Conservation (phyloP, 2,888 invertebrate species). For the Ichneumoninae sp. region DNA sequence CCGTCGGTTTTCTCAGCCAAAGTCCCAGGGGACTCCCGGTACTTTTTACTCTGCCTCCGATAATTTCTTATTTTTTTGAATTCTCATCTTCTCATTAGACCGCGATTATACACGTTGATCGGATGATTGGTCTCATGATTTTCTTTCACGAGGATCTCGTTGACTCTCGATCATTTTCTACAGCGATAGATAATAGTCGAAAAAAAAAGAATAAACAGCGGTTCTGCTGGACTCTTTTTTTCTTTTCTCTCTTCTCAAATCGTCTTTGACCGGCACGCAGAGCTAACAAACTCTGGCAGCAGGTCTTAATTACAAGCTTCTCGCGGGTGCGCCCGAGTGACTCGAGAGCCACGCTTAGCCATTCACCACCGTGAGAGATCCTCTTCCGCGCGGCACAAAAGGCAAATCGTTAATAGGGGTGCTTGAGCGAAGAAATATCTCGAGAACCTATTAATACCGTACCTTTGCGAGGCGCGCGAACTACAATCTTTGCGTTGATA, state of each 20-base stretch:
- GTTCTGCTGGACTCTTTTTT: background rate
- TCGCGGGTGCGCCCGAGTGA: conserved; percentile 58
- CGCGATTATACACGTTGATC: conserved; percentile 62
- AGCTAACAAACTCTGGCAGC: conserved; percentile 55
- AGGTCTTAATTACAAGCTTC: conserved; percentile 56
- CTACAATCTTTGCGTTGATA: conserved; percentile 48
- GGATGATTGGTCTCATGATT: conserved; percentile 57
- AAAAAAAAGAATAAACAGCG: background rate
- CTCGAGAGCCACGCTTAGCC: conserved; percentile 70
- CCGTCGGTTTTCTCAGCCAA: conserved; percentile 32
- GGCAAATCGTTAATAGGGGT: conserved; percentile 75
- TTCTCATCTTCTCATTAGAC: conserved; percentile 40
- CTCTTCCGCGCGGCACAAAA: conserved; percentile 70
- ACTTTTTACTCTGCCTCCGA: conserved; percentile 31
- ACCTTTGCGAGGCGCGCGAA: conserved; percentile 15
- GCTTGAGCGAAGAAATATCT: conserved; percentile 54
- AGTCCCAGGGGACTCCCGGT: conserved; percentile 23
- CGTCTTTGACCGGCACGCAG: conserved; percentile 31
- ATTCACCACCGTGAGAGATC: conserved; percentile 63
- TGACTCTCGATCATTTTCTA: conserved; percentile 44
- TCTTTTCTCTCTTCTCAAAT: conserved; percentile 22
- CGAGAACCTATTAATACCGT: conserved; percentile 54
- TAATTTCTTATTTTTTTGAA: background rate
- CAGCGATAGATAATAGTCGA: conserved; percentile 20
- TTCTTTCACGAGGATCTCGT: conserved; percentile 42